Evolutionary conservation across 1,140 invertebrate genomes (phyloP), one percentile per base, ranked within the genome.

Genomic region (Philopotamus ludificatus): DNA sequence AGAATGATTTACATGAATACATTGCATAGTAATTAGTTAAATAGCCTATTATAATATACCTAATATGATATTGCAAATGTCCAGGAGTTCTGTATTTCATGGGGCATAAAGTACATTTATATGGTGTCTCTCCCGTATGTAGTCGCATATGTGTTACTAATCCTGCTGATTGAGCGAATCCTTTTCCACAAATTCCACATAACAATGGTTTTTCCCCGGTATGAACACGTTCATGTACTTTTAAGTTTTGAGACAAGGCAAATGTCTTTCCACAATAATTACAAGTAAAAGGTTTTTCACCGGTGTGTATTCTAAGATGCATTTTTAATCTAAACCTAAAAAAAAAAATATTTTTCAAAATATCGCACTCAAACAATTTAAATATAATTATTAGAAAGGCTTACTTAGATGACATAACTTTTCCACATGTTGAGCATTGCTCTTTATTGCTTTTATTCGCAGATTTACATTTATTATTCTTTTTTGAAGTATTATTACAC

Each of bases 271-370:
- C 65, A 49, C 79, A 81, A 45, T 75, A 71, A 7, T 67, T 59
- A 70, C 95, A 97, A 61, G 89, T 85, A 73, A 92, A 96, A 0
- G 93, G 93, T 66, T 94, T 90, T 72, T 96, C 93, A 3, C 93
- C 93, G 0, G 93, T 95, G 74, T 97, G 94, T 16, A 94, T 82
- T 12, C 92, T 79, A 85, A 96, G 89, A 77, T 97, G 94, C 0
- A 93, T 96, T 76, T 95, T 95, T 25, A 96, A 77, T 68, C 95
- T 91, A 73, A 76, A 79, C 44, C 79, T 81, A 60, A 18, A 74
- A 78, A n/a, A n/a, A n/a, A n/a, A n/a, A n/a, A n/a, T n/a, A n/a
- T n/a, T n/a, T n/a, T n/a, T n/a, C n/a, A n/a, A n/a, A n/a, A n/a
- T n/a, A n/a, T n/a, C n/a, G n/a, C n/a, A n/a, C n/a, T n/a, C n/a